phyloP scores from a whole-genome alignment of 2,797 vertebrate species.

The Eulemur coronatus region DNA sequence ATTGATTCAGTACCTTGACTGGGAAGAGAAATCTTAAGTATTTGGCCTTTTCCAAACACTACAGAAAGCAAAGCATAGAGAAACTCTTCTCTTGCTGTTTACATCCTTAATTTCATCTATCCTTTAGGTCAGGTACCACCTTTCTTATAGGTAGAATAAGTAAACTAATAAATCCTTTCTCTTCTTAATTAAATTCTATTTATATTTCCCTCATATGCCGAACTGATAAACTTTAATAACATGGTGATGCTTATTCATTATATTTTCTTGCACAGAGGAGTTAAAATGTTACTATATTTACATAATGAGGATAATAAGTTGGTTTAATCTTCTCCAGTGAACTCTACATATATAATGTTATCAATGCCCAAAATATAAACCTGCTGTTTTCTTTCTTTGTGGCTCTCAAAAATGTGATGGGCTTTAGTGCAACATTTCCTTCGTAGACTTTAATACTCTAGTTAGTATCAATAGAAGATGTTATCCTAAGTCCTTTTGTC shows the following conservation, averaged over 20 bases:
- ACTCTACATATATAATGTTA: background rate
- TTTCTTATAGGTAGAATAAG: background rate
- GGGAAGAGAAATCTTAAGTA: background rate
- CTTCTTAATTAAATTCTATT: background rate
- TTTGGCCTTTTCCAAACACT: background rate
- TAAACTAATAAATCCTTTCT: background rate
- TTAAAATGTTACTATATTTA: background rate
- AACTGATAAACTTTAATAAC: background rate
- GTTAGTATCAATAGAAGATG: background rate
- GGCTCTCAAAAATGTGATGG: background rate
- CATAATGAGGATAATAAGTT: background rate
- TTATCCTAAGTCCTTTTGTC: background rate
- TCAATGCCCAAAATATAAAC: background rate
- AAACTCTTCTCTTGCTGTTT: background rate
- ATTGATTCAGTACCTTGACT: background rate
- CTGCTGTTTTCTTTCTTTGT: background rate
- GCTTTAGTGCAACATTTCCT: background rate
- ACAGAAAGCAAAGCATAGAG: background rate
- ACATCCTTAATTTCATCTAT: background rate
- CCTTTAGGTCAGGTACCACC: background rate
- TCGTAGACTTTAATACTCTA: background rate
- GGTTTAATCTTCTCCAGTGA: background rate
- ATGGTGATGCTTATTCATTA: background rate
- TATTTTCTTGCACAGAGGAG: background rate
- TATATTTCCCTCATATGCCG: background rate